Evolutionary conservation across 2,797 vertebrate genomes (phyloP), one percentile per base, ranked within the genome.

Genomic region (Lepus oiostolus): DNA sequence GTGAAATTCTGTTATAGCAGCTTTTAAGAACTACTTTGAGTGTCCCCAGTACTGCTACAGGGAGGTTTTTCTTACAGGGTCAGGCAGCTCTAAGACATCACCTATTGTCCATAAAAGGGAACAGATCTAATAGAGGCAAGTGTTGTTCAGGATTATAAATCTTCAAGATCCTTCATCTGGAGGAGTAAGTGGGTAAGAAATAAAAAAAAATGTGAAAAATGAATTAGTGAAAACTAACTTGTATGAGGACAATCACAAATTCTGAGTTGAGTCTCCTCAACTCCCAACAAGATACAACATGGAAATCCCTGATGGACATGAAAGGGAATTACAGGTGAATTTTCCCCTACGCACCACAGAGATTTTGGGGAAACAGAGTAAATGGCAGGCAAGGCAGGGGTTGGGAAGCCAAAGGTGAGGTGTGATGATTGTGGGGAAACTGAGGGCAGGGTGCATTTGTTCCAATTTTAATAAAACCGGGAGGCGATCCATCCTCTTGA

Each of bases 401-500:
- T 19, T 63, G 16, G n/a, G 14, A 42, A 82, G 52, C 17, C n/a
- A 42, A 22, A n/a, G 3, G 35, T 4, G 16, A 82, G 9, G 30
- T 70, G 3, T 50, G 32, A n/a, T 35, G 52, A 54, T 24, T 1
- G 0, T 52, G 71, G 28, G 13, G 13, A 52, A 74, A 84, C 24
- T 42, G 60, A 94, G 30, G 14, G 4, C 28, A 63, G 74, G 16
- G 1, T 52, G 4, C n/a, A 24, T 74, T 79, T 60, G 2, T 30
- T 63, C 26, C 4, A 5, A 54, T 92, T 84, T 88, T 75, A 87
- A 82, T 82, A 70, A 80, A 79, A 68, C 50, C 70, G 76, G 35
- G 30, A 85, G 47, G 28, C 21, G 1, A n/a, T 60, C 19, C 2
- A n/a, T 65, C 14, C 2, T 52, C 60, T 52, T 58, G 47, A 54